Conservation (phyloP, 2,888 invertebrate species). For the Melipona beecheii region DNA sequence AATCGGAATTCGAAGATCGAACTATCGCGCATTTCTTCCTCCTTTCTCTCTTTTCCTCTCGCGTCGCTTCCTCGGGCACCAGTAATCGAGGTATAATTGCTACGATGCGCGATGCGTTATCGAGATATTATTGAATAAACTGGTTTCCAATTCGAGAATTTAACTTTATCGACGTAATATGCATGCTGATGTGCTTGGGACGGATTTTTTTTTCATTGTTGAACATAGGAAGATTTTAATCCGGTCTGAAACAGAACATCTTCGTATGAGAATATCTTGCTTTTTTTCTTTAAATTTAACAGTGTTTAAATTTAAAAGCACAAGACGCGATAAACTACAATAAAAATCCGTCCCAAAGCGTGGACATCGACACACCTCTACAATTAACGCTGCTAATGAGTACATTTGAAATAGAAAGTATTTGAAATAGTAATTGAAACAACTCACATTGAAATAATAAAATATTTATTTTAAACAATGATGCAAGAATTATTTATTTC, state of each 20-base stretch:
- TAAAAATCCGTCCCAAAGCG: background rate
- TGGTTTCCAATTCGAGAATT: background rate
- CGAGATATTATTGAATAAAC: background rate
- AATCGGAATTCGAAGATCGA: slow-evolving; percentile 3
- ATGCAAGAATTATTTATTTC: no score
- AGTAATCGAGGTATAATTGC: background rate
- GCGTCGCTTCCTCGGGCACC: background rate
- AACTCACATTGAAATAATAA: no score
- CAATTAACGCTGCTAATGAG: background rate
- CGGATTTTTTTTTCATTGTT: background rate
- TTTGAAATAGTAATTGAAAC: no score
- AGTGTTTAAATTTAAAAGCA: no score
- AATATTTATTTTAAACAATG: no score
- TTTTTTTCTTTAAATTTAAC: no score
- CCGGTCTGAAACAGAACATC: no score
- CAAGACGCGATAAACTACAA: background rate
- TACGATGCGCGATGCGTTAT: background rate
- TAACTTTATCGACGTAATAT: background rate
- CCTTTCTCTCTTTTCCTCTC: no score
- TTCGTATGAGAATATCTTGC: no score
- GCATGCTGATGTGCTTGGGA: background rate
- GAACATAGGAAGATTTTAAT: background rate
- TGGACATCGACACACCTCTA: background rate
- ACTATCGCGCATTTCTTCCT: background rate
- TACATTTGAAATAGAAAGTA: no score